Evolutionary conservation across 1,140 invertebrate genomes (phyloP).

Genomic region (Sarcophaga peregrina): DNA sequence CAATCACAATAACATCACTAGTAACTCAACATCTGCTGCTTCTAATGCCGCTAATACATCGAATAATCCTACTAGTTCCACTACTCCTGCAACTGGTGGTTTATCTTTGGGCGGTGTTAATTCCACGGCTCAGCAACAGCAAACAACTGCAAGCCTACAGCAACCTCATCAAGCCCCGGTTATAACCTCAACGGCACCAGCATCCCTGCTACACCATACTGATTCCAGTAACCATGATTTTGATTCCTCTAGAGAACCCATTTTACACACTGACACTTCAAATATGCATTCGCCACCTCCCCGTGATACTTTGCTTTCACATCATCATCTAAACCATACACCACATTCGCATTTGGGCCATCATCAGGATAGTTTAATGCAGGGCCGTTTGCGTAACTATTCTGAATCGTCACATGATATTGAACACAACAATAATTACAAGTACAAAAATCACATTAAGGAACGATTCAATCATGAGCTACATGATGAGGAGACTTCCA

Average conservation of each 20-base stretch:
- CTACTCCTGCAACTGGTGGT: neutral
- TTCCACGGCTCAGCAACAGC: slow-evolving; percentile 4
- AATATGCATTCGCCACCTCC: slow-evolving; percentile 65
- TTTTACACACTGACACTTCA: slow-evolving; percentile 61
- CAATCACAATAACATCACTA: slow-evolving; percentile 14
- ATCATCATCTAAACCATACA: slow-evolving; percentile 44
- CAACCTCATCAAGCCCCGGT: slow-evolving; percentile 62
- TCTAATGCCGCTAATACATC: slow-evolving; percentile 35
- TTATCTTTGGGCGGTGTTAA: neutral
- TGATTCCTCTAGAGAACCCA: slow-evolving; percentile 61
- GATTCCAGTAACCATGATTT: slow-evolving; percentile 65
- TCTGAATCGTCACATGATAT: slow-evolving; percentile 68
- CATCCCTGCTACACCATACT: slow-evolving; percentile 57
- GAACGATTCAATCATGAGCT: slow-evolving; percentile 76
- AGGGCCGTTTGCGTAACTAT: slow-evolving; percentile 62
- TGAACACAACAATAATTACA: slow-evolving; percentile 77
- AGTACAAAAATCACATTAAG: slow-evolving; percentile 95
- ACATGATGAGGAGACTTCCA: slow-evolving; percentile 63
- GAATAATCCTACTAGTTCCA: slow-evolving; percentile 45
- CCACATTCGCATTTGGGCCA: slow-evolving; percentile 41
- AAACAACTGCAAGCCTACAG: slow-evolving; percentile 37
- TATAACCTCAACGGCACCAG: slow-evolving; percentile 61
- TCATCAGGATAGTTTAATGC: slow-evolving; percentile 35
- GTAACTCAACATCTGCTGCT: slow-evolving; percentile 45
- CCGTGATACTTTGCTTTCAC: slow-evolving; percentile 52